Evolutionary conservation across 2,797 vertebrate genomes (phyloP).

Genomic region (Megalops cyprinoides): DNA sequence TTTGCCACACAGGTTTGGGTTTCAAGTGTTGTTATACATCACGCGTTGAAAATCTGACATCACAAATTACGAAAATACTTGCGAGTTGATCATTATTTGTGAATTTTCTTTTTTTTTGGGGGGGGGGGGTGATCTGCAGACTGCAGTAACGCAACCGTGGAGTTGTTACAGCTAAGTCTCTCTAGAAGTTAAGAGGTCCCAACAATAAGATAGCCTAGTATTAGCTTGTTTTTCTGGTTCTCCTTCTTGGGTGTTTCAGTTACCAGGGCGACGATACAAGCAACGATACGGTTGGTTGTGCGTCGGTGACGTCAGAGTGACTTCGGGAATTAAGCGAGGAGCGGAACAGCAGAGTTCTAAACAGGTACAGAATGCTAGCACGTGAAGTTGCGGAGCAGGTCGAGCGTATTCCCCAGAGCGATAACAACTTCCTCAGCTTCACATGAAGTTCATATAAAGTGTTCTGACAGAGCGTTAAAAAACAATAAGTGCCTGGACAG

Average conservation of each 20-base stretch:
- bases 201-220: too few species aligned
- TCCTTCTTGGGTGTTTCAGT: constrained; percentile 42
- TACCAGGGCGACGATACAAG: constrained; percentile 54
- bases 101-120: too few species aligned
- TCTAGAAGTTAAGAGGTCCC: background rate
- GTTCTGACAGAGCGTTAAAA: constrained; percentile 12
- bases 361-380: background rate
- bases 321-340: constrained; percentile 67
- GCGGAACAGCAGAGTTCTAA: constrained; percentile 19
- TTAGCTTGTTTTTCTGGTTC: constrained; percentile 41
- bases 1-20: too few species aligned
- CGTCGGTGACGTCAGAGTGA: constrained; percentile 52
- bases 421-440: background rate
- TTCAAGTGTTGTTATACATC: too few species aligned
- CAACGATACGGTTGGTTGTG: constrained; percentile 57
- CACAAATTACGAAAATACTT: too few species aligned
- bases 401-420: background rate
- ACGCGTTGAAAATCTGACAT: too few species aligned
- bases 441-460: background rate
- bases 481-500: background rate
- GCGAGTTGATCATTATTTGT: too few species aligned
- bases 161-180: background rate
- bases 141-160: too few species aligned
- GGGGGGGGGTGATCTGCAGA: too few species aligned
- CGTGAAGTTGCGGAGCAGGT: constrained; percentile 4